Percentiles rank a stretch among this genome's conserved stretches.
Conservation (phyloP, 2,113 vertebrate genomes). For the Misgurnus mizolepis region DNA sequence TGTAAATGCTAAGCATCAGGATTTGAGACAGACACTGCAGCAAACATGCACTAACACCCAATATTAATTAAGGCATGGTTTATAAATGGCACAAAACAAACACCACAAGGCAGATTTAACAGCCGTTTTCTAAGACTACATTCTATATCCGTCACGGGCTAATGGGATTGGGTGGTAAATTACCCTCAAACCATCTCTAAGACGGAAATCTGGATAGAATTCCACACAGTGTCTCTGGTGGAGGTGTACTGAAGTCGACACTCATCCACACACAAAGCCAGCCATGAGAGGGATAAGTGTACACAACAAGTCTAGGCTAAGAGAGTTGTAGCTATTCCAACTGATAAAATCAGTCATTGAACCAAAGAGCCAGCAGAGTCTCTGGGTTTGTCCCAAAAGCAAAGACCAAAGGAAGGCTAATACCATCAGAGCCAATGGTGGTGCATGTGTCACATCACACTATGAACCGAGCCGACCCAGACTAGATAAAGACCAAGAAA, state of each 20-base stretch:
- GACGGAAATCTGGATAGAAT: constrained; percentile 50
- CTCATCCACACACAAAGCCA: constrained; percentile 39
- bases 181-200: constrained; percentile 46
- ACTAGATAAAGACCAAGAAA: constrained; percentile 17
- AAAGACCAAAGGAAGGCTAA: constrained; percentile 22
- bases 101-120: constrained; percentile 49
- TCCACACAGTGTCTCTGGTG: constrained; percentile 44
- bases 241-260: constrained; percentile 32
- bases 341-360: constrained; percentile 47
- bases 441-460: constrained; percentile 2
- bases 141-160: constrained; percentile 55
- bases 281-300: constrained; percentile 50
- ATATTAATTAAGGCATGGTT: constrained; percentile 42
- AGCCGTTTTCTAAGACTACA: constrained; percentile 48
- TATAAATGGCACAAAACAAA: constrained; percentile 48
- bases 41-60: constrained; percentile 1
- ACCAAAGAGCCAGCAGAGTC: constrained; percentile 6
- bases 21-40: not conserved
- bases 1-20: not conserved
- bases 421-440: constrained; percentile 39
- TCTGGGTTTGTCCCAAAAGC: constrained; percentile 25
- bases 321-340: constrained; percentile 38
- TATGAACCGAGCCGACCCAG: constrained; percentile 29
- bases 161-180: constrained; percentile 57
- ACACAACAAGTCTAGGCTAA: constrained; percentile 45